Percentiles rank a stretch among this genome's conserved stretches.
phyloP scores from a whole-genome alignment of 2,888 invertebrate species.

The Caenorhabditis wallacei region DNA sequence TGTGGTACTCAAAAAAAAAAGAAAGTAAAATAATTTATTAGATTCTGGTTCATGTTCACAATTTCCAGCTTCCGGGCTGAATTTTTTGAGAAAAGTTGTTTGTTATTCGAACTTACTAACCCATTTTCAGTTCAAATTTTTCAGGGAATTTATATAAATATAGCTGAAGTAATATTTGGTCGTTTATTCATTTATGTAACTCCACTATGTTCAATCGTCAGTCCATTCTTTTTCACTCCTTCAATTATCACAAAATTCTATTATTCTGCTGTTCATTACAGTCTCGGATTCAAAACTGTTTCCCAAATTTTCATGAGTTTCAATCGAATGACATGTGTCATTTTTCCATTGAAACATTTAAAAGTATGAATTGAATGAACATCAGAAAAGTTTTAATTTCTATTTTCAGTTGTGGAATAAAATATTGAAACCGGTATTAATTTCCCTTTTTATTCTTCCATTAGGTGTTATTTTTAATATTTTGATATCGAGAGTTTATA shows the following conservation, averaged over 20 bases:
- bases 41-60: too few species aligned
- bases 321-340: conserved; percentile 49
- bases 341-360: conserved; percentile 25
- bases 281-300: conserved; percentile 38
- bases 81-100: too few species aligned
- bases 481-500: conserved; percentile 41
- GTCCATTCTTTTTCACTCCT: conserved; percentile 41
- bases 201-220: conserved; percentile 35
- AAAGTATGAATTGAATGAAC: not conserved
- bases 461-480: conserved; percentile 40
- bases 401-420: conserved; percentile 36
- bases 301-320: conserved; percentile 47
- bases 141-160: conserved; percentile 42
- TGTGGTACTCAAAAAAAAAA: too few species aligned
- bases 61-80: too few species aligned
- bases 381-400: not conserved
- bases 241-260: conserved; percentile 30
- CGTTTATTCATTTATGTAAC: conserved; percentile 41
- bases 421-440: conserved; percentile 6
- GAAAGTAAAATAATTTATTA: too few species aligned
- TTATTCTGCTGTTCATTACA: conserved; percentile 37
- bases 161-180: conserved; percentile 37
- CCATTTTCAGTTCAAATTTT: not conserved
- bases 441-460: conserved; percentile 16
- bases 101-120: too few species aligned